Base-by-base conservation (phyloP, 2,888 invertebrate genomes). In the Baccha elongata region DNA sequence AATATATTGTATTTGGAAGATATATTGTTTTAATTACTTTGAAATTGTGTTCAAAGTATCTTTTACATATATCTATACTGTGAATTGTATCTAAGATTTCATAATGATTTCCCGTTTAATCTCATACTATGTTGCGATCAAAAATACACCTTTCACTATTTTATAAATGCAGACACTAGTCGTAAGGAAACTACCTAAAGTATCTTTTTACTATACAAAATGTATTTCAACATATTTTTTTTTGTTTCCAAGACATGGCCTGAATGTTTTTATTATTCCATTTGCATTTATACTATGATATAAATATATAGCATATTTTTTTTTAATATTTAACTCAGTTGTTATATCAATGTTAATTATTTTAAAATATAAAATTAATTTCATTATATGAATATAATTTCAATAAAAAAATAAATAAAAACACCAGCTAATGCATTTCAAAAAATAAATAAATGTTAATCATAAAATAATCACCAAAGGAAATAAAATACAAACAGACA, bases 321-420 rank as follows among this genome's bases (percentile, higher is more conserved):
- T 40, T 40, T 26, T 40, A 23, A 37, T 35, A 55, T 37, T 55
- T 29, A 7, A 42, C 8, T 53, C 21, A 53, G 32, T 19, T 40
- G 11, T 17, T n/a, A n/a, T 8, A 40, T 58, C 58, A 58, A 40
- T 40, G 58, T 40, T 40, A 75, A 81, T 81, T 35, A 55, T n/a
- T n/a, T n/a, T n/a, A n/a, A n/a, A 62, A 67, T 55, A 81, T 76
- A 75, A 71, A 81, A 81, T 75, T 65, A 68, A 75, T 75, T 81
- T 75, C 75, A 35, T 26, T 62, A 74, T 62, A 74, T 65, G 74
- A 80, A 74, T 65, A 58, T 32, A 32, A 69, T 71, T 72, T 40
- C 23, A 67, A 72, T 67, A 69, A 21, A 74, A 75, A 71, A 62
- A 3, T 62, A 69, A 74, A 65, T 71, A 74, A 65, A 65, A 23